Base-by-base conservation (phyloP, 2,797 vertebrate species). In the Lagocephalus sceleratus region DNA sequence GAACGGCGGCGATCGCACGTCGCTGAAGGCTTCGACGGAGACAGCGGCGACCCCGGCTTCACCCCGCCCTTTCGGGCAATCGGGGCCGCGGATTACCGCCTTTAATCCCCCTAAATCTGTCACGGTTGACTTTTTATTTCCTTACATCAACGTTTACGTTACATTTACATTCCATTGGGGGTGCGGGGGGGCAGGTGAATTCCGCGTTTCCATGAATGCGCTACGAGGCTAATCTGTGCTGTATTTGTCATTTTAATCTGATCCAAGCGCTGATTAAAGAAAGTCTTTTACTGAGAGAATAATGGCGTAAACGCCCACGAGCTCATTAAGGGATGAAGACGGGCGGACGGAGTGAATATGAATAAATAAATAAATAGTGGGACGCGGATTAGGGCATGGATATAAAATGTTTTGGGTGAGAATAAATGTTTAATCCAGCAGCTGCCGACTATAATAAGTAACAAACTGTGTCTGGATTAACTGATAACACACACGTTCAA, bases 191-290 rank as follows among this genome's bases (percentile, higher is more conserved):
- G n/a, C n/a, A n/a, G n/a, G n/a, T n/a, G n/a, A n/a, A n/a, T n/a
- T n/a, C n/a, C n/a, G n/a, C n/a, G n/a, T n/a, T n/a, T n/a, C n/a
- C 26, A 29, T 8, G 6, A 29, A 29, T 57, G 43, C 50, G 44
- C 48, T 63, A 54, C 29, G 29, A 11, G 9, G 29, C 29, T 29
- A 51, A 74, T 68, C 44, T 55, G 57, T 51, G 38, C 16, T 68
- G 46, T 68, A 72, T 66, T 69, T 70, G 50, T 65, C 57, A 68
- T 20, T 45, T 54, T 49, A 60, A 50, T 71, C 64, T 50, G 59
- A 29, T 29, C 29, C 9, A 61, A 76, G 23, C 11, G 17, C 57
- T 57, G n/a, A 32, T 32, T 53, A 52, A 45, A 52, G 9, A 44
- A 9, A 39, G 19, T 21, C 47, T 26, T 10, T 20, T 12, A 50